Conservation (phyloP, 2,888 invertebrate species). For the Lordiphosa andalusiaca region DNA sequence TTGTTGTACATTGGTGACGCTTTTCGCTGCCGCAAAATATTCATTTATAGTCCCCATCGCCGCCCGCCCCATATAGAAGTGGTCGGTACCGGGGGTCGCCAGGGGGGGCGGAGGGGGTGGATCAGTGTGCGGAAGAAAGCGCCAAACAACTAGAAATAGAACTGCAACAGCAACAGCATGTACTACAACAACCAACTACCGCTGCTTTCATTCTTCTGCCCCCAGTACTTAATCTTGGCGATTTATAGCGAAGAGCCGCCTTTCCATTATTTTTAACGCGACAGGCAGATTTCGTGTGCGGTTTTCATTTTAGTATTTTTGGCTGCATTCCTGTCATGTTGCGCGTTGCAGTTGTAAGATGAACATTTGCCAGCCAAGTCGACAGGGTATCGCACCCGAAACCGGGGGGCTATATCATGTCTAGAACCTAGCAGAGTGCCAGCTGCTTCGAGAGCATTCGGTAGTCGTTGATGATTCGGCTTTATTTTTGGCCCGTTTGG, state of each 20-base stretch:
- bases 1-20: conserved; percentile 31
- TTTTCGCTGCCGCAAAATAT: conserved; percentile 64
- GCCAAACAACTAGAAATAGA: conserved; percentile 68
- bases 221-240: conserved; percentile 63
- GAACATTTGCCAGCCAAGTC: conserved; percentile 5
- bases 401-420: too few species aligned
- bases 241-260: conserved; percentile 56
- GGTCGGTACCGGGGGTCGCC: not conserved
- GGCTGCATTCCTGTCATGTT: conserved; percentile 58
- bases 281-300: conserved; percentile 14
- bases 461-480: not conserved
- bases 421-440: too few species aligned
- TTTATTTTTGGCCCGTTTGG: conserved; percentile 37
- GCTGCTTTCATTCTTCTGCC: conserved; percentile 18
- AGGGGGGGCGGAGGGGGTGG: not conserved
- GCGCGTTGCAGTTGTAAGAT: conserved; percentile 28
- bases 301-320: conserved; percentile 28
- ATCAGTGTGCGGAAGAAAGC: conserved; percentile 29
- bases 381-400: conserved; percentile 8
- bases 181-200: conserved; percentile 26
- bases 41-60: conserved; percentile 50
- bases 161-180: conserved; percentile 39
- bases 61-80: conserved; percentile 3
- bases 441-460: not conserved
- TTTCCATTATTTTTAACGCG: conserved; percentile 54